Percentiles rank a stretch among this genome's conserved stretches.
Conservation (phyloP, 2,888 invertebrate genomes). For the Muscina levida region DNA sequence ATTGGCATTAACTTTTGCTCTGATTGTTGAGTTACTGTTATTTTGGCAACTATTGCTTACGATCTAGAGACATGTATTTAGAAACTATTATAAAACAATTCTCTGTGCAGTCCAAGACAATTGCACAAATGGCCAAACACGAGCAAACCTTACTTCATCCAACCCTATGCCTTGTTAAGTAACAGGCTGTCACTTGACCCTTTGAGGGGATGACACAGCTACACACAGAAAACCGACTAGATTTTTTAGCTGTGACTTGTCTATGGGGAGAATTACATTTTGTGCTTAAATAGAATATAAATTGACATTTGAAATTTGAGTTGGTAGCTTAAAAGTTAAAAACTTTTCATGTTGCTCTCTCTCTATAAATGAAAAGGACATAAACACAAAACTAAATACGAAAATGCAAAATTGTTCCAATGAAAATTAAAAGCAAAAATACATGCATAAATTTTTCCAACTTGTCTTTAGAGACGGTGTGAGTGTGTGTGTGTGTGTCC, state of each 20-base stretch:
- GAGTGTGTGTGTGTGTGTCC: not conserved
- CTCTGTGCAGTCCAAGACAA: constrained; percentile 1
- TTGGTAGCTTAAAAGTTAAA: constrained; percentile 13
- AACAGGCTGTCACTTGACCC: too few relatives aligned
- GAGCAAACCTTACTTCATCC: not conserved
- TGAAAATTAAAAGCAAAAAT: constrained; percentile 28
- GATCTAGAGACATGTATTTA: not conserved
- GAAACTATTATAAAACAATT: not conserved
- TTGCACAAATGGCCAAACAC: constrained; percentile 1
- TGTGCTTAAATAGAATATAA: constrained; percentile 33
- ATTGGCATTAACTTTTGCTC: not conserved
- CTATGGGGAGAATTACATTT: constrained; percentile 4
- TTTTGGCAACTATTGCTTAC: not conserved
- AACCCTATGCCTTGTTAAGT: too few relatives aligned
- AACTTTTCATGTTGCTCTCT: too few relatives aligned
- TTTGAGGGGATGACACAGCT: too few relatives aligned
- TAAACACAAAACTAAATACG: not conserved
- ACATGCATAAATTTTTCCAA: constrained; percentile 4
- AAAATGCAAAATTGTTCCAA: not conserved
- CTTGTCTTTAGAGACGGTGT: too few relatives aligned
- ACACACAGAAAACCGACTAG: too few relatives aligned
- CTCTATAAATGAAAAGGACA: not conserved
- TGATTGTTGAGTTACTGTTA: not conserved
- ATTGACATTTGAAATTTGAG: constrained; percentile 23
- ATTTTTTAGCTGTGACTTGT: too few relatives aligned